Percentiles rank a stretch among this genome's conserved stretches.
These are phyloP conservation scores for Microctenopoma steveboyesi DNA, from an alignment of 2,797 vertebrate genomes.

Conservation along the genomic window DNA sequence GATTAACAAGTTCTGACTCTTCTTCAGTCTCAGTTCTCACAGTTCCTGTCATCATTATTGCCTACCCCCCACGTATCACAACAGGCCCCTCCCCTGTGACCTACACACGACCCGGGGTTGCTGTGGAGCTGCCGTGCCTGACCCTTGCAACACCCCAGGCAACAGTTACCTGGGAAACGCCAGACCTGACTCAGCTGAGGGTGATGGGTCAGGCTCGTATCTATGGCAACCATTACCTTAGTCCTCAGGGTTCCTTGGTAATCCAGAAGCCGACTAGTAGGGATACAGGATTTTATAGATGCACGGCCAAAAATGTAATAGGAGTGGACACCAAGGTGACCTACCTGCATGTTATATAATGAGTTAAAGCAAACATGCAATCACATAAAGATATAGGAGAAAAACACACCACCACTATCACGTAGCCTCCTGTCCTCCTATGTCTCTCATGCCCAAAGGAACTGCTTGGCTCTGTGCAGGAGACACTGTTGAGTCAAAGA, in stretches of 20 bases:
- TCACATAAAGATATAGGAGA: conserved; percentile 16
- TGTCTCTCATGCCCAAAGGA: conserved; percentile 70
- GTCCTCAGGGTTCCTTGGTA: conserved; percentile 90
- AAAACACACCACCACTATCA: conserved; percentile 20
- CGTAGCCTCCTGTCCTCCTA: conserved; percentile 12
- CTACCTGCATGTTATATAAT: conserved; percentile 92
- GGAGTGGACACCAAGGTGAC: conserved; percentile 92
- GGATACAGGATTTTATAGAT: conserved; percentile 93
- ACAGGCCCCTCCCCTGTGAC: conserved; percentile 87
- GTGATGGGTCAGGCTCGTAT: conserved; percentile 85
- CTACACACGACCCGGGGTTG: conserved; percentile 86
- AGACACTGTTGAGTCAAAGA: conserved; percentile 70
- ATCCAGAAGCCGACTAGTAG: conserved; percentile 88
- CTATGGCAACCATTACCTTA: conserved; percentile 91
- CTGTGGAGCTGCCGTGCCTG: conserved; percentile 88
- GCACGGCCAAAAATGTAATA: conserved; percentile 91
- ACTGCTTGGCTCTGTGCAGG: conserved; percentile 77
- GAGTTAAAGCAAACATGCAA: conserved; percentile 7
- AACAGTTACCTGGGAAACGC: conserved; percentile 91
- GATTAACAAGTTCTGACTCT: conserved; percentile 74
- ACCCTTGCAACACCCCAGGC: conserved; percentile 91
- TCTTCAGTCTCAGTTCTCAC: conserved; percentile 73
- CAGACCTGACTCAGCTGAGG: conserved; percentile 87
- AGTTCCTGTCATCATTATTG: conserved; percentile 91
- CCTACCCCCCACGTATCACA: conserved; percentile 93